These are phyloP conservation scores for Sicus ferrugineus DNA, from an alignment of 2,888 invertebrate species.

Conservation along the genomic window DNA sequence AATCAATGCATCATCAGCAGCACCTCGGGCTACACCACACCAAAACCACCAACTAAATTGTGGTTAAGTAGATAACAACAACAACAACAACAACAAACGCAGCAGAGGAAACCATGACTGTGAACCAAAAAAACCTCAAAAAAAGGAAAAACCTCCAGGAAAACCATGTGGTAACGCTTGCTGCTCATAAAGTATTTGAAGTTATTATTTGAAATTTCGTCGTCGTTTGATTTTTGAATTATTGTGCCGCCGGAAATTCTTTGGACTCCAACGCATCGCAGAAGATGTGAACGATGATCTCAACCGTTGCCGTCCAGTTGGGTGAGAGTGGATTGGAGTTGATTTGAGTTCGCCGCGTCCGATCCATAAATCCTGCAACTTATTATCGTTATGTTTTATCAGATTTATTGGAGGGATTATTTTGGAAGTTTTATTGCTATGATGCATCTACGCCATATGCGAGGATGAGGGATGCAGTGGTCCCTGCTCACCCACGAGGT, in stretches of 20 bases:
- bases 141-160: neutral
- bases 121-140: neutral
- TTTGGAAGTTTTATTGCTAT: conserved; percentile 40
- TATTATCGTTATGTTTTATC: conserved; percentile 42
- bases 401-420: conserved; percentile 42
- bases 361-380: conserved; percentile 44
- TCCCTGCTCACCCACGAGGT: neutral
- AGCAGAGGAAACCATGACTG: neutral
- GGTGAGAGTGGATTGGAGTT: neutral
- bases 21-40: conserved; percentile 11
- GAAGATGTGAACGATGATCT: neutral
- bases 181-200: conserved; percentile 15
- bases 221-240: conserved; percentile 16
- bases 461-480: neutral
- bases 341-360: neutral
- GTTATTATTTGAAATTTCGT: conserved; percentile 21
- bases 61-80: neutral
- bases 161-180: neutral
- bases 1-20: conserved; percentile 33
- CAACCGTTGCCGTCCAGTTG: neutral
- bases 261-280: conserved; percentile 13
- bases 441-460: no score
- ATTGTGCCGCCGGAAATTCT: conserved; percentile 17
- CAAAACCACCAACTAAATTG: neutral
- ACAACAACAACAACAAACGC: neutral